These are phyloP conservation scores for Sylvia atricapilla DNA, from an alignment of 2,113 vertebrate species.

Conservation along the genomic window DNA sequence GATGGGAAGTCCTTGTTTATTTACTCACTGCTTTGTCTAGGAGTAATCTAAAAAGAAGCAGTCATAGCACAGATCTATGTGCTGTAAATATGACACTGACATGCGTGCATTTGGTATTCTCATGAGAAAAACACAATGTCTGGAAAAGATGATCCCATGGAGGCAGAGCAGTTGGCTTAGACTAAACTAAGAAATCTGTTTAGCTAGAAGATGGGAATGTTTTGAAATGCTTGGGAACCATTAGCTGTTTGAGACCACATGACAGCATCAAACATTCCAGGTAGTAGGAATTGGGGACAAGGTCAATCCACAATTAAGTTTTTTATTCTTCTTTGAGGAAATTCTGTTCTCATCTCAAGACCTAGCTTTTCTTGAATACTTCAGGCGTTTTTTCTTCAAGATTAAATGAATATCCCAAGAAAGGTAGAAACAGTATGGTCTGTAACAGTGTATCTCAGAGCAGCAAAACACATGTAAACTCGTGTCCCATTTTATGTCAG, in stretches of 20 bases:
- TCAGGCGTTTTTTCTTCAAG: neutral
- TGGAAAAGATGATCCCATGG: neutral
- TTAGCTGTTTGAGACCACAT: neutral
- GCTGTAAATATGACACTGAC: neutral
- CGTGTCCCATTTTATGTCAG: neutral
- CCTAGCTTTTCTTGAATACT: neutral
- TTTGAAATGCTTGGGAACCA: neutral
- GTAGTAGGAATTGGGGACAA: neutral
- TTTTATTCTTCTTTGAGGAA: neutral
- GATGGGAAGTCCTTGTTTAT: neutral
- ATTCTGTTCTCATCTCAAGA: neutral
- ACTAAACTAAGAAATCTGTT: neutral
- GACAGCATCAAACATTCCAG: fast-evolving
- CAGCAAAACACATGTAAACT: neutral
- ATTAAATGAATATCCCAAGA: neutral
- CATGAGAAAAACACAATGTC: neutral
- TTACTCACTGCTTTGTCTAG: neutral
- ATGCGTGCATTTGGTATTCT: neutral
- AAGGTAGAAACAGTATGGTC: neutral
- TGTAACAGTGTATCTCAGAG: neutral
- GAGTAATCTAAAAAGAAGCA: neutral
- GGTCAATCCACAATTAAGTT: neutral
- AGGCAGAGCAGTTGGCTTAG: neutral
- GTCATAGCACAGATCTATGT: neutral
- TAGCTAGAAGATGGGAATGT: neutral